Conservation (phyloP, 2,888 invertebrate species). For the Aphodius granarius region DNA sequence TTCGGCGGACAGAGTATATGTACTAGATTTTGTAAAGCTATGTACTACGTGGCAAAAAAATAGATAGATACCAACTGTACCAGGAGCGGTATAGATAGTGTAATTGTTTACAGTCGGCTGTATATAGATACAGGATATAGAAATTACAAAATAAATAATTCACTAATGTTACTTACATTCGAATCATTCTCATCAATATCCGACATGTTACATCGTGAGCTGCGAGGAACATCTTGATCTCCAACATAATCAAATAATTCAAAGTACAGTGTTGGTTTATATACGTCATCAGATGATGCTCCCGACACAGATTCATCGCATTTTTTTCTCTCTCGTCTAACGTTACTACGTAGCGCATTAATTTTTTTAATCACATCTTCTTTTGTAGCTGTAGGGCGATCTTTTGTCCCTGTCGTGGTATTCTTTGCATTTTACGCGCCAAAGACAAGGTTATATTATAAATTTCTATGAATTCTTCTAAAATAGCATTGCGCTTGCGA, state of each 20-base stretch:
- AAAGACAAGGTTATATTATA: slow-evolving; percentile 27
- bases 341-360: neutral
- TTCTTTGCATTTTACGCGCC: slow-evolving; percentile 32
- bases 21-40: neutral
- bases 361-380: slow-evolving; percentile 31
- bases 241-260: slow-evolving; percentile 32
- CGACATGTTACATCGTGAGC: too few relatives aligned
- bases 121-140: too few relatives aligned
- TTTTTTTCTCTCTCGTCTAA: neutral
- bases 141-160: too few relatives aligned
- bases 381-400: slow-evolving; percentile 20
- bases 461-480: slow-evolving; percentile 5
- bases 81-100: too few relatives aligned
- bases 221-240: too few relatives aligned
- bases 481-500: neutral
- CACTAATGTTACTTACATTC: too few relatives aligned
- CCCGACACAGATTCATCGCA: slow-evolving; percentile 23
- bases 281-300: slow-evolving; percentile 34
- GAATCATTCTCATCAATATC: too few relatives aligned
- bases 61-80: too few relatives aligned
- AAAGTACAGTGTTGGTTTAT: slow-evolving; percentile 38
- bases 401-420: slow-evolving; percentile 28
- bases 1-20: too few relatives aligned
- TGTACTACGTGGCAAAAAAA: neutral
- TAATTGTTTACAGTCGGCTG: too few relatives aligned